Conservation (phyloP, 2,113 vertebrate species). For the Muntiacus muntjak region DNA sequence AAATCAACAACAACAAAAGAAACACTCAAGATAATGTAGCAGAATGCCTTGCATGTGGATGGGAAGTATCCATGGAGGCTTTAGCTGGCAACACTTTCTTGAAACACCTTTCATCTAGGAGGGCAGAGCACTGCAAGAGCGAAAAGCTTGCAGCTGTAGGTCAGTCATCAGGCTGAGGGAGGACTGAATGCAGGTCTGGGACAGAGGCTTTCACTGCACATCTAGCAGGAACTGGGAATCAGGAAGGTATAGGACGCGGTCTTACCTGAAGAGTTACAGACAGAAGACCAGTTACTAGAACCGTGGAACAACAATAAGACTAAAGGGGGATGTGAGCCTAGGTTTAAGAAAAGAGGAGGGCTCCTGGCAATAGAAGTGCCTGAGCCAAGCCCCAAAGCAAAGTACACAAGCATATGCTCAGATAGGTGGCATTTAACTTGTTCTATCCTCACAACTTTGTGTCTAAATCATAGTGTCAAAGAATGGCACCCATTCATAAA, state of each 20-base stretch:
- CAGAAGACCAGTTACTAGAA: background rate
- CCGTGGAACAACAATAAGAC: background rate
- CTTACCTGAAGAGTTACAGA: background rate
- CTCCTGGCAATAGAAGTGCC: background rate
- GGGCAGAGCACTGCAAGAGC: accelerated
- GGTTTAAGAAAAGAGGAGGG: background rate
- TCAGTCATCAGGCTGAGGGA: background rate
- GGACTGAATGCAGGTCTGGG: accelerated
- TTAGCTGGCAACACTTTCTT: background rate
- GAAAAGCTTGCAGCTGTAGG: background rate
- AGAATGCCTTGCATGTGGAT: background rate
- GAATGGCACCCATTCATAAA: background rate
- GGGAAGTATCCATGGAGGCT: background rate
- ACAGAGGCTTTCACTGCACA: background rate
- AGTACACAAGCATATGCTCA: background rate
- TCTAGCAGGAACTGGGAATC: background rate
- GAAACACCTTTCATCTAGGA: background rate
- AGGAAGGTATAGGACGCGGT: background rate
- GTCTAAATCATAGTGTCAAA: background rate
- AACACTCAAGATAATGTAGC: background rate
- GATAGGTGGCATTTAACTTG: background rate
- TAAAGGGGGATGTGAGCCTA: background rate
- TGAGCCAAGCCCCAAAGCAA: background rate
- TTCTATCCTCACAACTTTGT: background rate
- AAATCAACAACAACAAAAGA: background rate